Base-by-base conservation (phyloP, 2,113 vertebrate genomes). In the Ursus arctos region DNA sequence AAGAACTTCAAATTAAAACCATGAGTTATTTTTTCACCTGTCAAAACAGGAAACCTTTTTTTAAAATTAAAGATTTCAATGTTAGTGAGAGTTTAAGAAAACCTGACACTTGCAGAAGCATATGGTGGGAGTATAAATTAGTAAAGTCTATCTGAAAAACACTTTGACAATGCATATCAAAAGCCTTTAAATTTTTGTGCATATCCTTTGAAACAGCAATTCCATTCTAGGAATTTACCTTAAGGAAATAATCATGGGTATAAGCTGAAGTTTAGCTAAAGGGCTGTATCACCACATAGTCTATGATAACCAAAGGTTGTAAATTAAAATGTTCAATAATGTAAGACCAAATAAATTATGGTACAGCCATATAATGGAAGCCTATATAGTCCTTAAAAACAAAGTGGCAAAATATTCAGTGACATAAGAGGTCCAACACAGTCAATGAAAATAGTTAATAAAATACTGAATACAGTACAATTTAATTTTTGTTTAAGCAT, bases 1-100 rank as follows among this genome's bases (percentile, higher is more conserved):
- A 88, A 95, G 28, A 85, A 94, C 59, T 96, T 53, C 33, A 94
- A 49, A 95, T 63, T 89, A 47, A 92, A 94, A 91, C 21, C 84
- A 71, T 14, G 33, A 92, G 24, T 72, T 91, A 51, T 59, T 76
- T 86, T 94, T 86, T 82, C 14, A 95, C n/a, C 55, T 84, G 26
- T 91, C 55, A 69, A 97, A 94, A 84, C 18, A 84, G 22, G 14
- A 91, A 87, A 51, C 7, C 24, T 63, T 79, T 51, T 79, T 59
- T 94, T 49, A 63, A 3, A 51, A 72, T 57, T n/a, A 79, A 31
- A 84, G 72, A 94, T 92, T 53, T 92, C 67, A 92, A 21, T 81
- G 51, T 86, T 74, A 76, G 33, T 92, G n/a, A 82, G 53, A 93
- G 13, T 57, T 69, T 74, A 84, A 76, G 24, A 24, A 91, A 91